Conservation (phyloP, 2,797 vertebrate genomes). For the Cetoscarus ocellatus region DNA sequence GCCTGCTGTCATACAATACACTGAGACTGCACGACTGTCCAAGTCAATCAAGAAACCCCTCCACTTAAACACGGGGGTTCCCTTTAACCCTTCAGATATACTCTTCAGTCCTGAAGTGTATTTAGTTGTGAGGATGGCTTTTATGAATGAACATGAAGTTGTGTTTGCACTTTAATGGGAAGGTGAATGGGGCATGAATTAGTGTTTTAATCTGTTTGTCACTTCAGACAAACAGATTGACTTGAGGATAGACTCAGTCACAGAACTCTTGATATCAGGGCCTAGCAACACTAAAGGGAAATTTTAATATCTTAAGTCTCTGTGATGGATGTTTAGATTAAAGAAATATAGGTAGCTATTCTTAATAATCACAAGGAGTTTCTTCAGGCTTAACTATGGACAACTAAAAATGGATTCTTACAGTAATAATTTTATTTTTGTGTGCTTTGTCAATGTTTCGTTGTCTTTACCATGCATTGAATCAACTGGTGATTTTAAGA, state of each 20-base stretch:
- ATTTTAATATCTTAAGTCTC: too few species aligned
- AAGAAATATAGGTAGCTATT: too few species aligned
- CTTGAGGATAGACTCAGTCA: neutral
- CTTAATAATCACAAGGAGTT: too few species aligned
- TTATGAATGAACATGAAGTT: constrained; percentile 1
- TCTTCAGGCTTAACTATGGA: too few species aligned
- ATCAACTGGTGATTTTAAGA: too few species aligned
- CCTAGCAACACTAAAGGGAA: too few species aligned
- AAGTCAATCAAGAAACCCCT: constrained; percentile 64
- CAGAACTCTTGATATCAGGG: neutral
- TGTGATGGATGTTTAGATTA: too few species aligned
- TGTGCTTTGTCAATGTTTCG: too few species aligned
- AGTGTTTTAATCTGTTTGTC: neutral
- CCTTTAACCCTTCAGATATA: neutral
- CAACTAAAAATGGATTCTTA: too few species aligned
- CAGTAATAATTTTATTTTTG: too few species aligned
- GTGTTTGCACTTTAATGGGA: neutral
- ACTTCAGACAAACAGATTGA: neutral
- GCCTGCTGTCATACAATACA: constrained; percentile 63
- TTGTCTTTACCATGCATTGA: too few species aligned
- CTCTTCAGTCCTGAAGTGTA: neutral
- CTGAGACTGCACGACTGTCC: constrained; percentile 57
- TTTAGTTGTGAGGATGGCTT: neutral
- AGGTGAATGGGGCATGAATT: neutral
- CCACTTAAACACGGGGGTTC: constrained; percentile 6